Evolutionary conservation across 92 coral and sea anemone species (phyloP).

Genomic region (Ricordea florida): DNA sequence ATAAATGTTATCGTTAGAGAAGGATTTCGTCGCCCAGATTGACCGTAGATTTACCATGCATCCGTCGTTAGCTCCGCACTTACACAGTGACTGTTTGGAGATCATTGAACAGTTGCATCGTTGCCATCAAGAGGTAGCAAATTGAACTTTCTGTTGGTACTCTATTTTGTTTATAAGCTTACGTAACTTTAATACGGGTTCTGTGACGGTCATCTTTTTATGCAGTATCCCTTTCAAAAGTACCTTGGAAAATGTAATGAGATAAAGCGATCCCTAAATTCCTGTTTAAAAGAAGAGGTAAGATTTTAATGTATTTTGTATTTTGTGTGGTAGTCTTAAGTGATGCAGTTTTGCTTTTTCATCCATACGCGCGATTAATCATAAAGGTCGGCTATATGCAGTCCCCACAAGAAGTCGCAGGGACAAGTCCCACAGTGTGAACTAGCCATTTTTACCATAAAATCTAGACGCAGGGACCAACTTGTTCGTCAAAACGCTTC

Average conservation of each 20-base stretch:
- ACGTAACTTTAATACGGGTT: neutral
- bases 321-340: too few species aligned
- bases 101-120: constrained; percentile 77
- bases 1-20: neutral
- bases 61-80: constrained; percentile 89
- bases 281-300: constrained; percentile 76
- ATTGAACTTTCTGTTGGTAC: neutral
- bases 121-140: constrained; percentile 89
- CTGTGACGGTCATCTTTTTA: too few species aligned
- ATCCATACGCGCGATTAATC: too few species aligned
- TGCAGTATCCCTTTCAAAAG: constrained; percentile 70
- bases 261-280: constrained; percentile 54
- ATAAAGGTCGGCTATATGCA: too few species aligned
- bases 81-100: constrained; percentile 81
- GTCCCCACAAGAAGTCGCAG: too few species aligned
- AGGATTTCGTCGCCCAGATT: neutral
- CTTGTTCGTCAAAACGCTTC: too few species aligned
- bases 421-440: too few species aligned
- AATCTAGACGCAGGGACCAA: too few species aligned
- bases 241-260: constrained; percentile 78
- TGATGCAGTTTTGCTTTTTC: too few species aligned
- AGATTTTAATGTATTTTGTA: neutral
- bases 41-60: constrained; percentile 53
- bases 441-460: too few species aligned
- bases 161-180: neutral